phyloP scores from a whole-genome alignment of 2,113 vertebrate genomes.

The Platysternon megacephalum region DNA sequence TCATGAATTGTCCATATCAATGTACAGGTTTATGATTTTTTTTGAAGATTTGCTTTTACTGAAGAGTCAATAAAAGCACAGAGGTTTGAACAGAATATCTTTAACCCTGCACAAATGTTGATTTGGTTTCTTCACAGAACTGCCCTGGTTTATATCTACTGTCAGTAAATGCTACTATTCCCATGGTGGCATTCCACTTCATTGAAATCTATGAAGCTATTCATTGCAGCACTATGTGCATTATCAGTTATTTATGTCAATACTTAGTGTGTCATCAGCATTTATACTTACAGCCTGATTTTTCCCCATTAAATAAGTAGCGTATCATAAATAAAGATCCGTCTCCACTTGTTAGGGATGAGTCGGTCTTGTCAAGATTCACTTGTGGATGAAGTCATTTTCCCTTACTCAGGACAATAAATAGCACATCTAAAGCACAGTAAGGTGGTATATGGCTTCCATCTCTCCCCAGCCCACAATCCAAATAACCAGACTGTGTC shows the following conservation, averaged over 20 bases:
- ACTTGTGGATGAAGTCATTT: slow-evolving; percentile 70
- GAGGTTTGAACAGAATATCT: background rate
- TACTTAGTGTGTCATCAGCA: slow-evolving; percentile 67
- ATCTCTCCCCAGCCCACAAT: slow-evolving; percentile 8
- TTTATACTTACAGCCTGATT: slow-evolving; percentile 63
- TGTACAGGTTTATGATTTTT: background rate
- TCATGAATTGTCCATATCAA: background rate
- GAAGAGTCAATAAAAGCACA: slow-evolving; percentile 10
- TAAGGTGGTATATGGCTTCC: slow-evolving; percentile 52
- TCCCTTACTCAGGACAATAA: slow-evolving; percentile 71
- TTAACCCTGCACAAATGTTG: background rate
- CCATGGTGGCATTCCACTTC: slow-evolving; percentile 38
- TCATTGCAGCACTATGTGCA: slow-evolving; percentile 59
- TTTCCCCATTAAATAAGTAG: slow-evolving; percentile 58
- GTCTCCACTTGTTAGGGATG: slow-evolving; percentile 68
- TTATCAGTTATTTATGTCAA: slow-evolving; percentile 74
- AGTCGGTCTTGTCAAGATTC: slow-evolving; percentile 71
- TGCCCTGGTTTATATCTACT: slow-evolving; percentile 34
- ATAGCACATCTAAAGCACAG: slow-evolving; percentile 61
- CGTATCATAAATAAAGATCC: slow-evolving; percentile 70
- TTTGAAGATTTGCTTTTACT: background rate
- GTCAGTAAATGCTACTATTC: slow-evolving; percentile 52
- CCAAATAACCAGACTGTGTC: background rate
- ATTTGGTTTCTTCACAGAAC: slow-evolving; percentile 27
- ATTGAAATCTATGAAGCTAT: slow-evolving; percentile 47